phyloP scores from a whole-genome alignment of 2,888 invertebrate species.

The Boloria euphrosyne region DNA sequence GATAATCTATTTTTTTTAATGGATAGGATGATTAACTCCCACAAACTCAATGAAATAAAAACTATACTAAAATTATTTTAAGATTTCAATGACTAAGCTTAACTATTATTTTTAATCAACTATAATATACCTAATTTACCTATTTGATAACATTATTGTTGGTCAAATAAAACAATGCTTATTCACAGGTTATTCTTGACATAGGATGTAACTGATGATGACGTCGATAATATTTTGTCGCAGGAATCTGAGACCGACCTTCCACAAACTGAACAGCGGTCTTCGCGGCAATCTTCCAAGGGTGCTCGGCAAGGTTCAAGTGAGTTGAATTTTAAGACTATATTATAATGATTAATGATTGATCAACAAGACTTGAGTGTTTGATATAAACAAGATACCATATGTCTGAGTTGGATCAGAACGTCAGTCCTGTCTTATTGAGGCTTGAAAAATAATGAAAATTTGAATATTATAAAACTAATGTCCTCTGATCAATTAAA shows the following conservation, averaged over 20 bases:
- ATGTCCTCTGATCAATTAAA: neutral
- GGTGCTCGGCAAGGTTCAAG: constrained; percentile 51
- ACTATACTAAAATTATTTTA: no score
- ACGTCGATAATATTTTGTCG: constrained; percentile 53
- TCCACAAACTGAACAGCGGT: constrained; percentile 59
- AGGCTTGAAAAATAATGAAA: no score
- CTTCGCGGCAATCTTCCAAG: constrained; percentile 43
- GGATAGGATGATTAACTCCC: no score
- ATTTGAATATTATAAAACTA: neutral
- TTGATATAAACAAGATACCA: no score
- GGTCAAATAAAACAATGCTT: neutral
- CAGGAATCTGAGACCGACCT: constrained; percentile 79
- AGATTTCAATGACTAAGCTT: no score
- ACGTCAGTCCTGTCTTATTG: neutral
- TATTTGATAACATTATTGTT: neutral
- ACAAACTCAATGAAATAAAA: no score
- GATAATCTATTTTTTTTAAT: no score
- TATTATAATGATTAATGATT: no score
- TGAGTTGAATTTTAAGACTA: constrained; percentile 23
- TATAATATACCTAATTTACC: no score
- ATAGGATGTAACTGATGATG: constrained; percentile 40
- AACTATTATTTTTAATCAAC: no score
- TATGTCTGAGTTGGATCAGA: no score
- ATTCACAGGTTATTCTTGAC: neutral
- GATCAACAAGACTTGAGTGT: no score